A percentile compares a stretch with the other conserved stretches of the same genome.
phyloP scores from a whole-genome alignment of 2,113 vertebrate species.

The Phylloscopus whistleri region DNA sequence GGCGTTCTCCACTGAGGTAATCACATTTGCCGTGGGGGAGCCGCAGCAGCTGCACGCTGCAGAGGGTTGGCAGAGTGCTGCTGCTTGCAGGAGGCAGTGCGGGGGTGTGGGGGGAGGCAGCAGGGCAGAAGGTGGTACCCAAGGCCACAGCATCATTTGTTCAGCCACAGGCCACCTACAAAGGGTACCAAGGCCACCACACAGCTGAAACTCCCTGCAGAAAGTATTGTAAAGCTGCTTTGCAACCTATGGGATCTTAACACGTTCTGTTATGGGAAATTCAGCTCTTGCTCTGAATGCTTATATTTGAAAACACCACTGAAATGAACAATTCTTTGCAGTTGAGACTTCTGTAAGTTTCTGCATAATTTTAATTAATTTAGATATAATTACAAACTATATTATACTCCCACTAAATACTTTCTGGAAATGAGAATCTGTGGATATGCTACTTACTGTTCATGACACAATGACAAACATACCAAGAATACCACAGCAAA shows the following conservation, averaged over 20 bases:
- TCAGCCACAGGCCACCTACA: background rate
- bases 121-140: background rate
- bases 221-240: background rate
- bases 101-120: background rate
- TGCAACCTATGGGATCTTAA: background rate
- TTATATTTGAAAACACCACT: background rate
- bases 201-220: background rate
- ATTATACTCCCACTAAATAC: background rate
- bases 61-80: background rate
- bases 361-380: background rate
- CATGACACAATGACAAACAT: background rate
- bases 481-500: background rate
- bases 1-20: conserved; percentile 17
- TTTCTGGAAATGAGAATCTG: background rate
- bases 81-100: background rate
- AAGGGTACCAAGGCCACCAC: background rate
- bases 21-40: conserved; percentile 10
- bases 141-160: background rate
- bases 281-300: background rate
- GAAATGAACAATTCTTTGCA: background rate
- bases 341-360: background rate
- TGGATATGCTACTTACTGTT: background rate
- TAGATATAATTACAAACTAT: background rate
- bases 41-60: background rate
- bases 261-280: background rate